These are phyloP conservation scores for Caenorhabditis sp. DNA, from an alignment of 2,888 invertebrate genomes.

Conservation along the genomic window DNA sequence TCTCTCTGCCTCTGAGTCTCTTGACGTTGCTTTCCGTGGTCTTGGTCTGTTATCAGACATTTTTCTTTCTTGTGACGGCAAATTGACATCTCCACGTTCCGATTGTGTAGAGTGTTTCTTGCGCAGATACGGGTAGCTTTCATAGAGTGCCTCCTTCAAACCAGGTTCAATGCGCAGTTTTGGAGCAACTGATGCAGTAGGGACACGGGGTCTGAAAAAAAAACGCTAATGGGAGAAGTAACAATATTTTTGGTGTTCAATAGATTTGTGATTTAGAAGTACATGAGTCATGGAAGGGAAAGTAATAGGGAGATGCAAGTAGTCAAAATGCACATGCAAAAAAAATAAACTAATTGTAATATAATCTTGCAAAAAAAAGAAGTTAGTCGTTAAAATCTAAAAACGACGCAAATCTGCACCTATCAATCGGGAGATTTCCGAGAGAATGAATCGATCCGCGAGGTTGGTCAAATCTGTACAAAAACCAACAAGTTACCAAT, in stretches of 20 bases:
- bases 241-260: no score
- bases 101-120: conserved; percentile 53
- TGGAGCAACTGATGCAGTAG: conserved; percentile 11
- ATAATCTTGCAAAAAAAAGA: no score
- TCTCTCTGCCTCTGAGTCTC: background rate
- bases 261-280: no score
- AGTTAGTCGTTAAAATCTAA: conserved; percentile 13
- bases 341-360: no score
- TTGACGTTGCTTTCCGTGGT: background rate
- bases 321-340: no score
- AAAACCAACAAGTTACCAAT: background rate
- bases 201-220: conserved; percentile 42
- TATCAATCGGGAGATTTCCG: conserved; percentile 54
- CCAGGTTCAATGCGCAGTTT: conserved; percentile 34
- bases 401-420: conserved; percentile 22
- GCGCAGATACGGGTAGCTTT: conserved; percentile 1
- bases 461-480: conserved; percentile 68
- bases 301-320: background rate
- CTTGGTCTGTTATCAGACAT: conserved; percentile 23
- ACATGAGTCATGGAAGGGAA: no score
- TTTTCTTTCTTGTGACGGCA: conserved; percentile 28
- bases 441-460: conserved; percentile 71
- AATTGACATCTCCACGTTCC: conserved; percentile 27
- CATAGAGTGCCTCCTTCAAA: conserved; percentile 33
- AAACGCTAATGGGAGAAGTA: conserved; percentile 14